Conservation (phyloP, 2,797 vertebrate genomes). For the Liasis olivaceus region DNA sequence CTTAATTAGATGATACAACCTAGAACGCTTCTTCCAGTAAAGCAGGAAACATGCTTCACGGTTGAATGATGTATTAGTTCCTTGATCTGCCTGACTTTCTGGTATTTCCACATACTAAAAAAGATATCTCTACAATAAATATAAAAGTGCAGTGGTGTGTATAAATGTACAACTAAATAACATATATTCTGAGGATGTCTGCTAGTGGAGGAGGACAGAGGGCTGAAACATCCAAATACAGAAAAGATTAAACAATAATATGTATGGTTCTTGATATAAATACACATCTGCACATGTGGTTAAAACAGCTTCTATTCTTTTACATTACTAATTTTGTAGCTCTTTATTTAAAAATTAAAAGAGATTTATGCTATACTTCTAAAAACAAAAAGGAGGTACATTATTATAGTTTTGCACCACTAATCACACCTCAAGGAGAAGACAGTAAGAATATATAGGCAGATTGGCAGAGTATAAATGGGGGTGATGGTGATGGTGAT, state of each 20-base stretch:
- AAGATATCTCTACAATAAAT: not conserved
- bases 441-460: not conserved
- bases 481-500: not conserved
- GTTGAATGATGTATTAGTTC: slow-evolving; percentile 24
- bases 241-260: not conserved
- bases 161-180: slow-evolving; percentile 8
- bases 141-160: not conserved
- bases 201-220: not conserved
- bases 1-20: slow-evolving; percentile 34
- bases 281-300: not conserved
- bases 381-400: not conserved
- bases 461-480: not conserved
- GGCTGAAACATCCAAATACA: not conserved
- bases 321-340: not conserved
- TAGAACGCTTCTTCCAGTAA: slow-evolving; percentile 24
- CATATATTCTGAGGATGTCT: not conserved
- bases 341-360: not conserved
- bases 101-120: not conserved
- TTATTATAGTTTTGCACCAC: not conserved
- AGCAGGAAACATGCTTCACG: not conserved
- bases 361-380: not conserved
- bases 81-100: slow-evolving; percentile 6
- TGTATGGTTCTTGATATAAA: not conserved
- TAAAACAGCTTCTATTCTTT: not conserved
- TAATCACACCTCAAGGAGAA: not conserved